These are phyloP conservation scores for Falco rusticolus DNA, from an alignment of 2,797 vertebrate species.

Conservation along the genomic window DNA sequence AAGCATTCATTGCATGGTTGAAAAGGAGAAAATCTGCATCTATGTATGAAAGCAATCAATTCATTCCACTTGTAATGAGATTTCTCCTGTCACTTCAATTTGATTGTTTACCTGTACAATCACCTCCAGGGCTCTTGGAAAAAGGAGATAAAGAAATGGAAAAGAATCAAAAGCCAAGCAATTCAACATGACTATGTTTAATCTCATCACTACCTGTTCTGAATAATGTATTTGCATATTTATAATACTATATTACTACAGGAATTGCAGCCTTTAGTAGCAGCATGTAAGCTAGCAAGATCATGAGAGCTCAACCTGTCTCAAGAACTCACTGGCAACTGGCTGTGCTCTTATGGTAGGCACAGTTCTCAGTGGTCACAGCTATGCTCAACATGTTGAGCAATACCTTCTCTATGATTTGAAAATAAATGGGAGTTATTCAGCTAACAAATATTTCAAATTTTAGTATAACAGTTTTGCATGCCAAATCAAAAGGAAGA, in stretches of 20 bases:
- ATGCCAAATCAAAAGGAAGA: neutral
- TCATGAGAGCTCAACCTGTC: neutral
- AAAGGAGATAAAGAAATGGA: neutral
- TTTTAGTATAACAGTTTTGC: neutral
- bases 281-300: neutral
- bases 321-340: neutral
- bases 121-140: neutral
- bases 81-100: conserved; percentile 14
- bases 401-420: neutral
- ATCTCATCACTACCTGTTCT: neutral
- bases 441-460: neutral
- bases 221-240: neutral
- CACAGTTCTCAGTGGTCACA: neutral
- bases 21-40: neutral
- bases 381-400: neutral
- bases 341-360: neutral
- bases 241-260: neutral
- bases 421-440: neutral
- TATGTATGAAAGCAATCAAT: neutral
- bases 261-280: neutral
- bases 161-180: neutral
- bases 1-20: neutral
- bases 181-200: neutral
- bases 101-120: conserved; percentile 23
- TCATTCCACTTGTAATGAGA: conserved; percentile 30